phyloP scores from a whole-genome alignment of 2,888 invertebrate genomes.

The Clusia tigrina region DNA sequence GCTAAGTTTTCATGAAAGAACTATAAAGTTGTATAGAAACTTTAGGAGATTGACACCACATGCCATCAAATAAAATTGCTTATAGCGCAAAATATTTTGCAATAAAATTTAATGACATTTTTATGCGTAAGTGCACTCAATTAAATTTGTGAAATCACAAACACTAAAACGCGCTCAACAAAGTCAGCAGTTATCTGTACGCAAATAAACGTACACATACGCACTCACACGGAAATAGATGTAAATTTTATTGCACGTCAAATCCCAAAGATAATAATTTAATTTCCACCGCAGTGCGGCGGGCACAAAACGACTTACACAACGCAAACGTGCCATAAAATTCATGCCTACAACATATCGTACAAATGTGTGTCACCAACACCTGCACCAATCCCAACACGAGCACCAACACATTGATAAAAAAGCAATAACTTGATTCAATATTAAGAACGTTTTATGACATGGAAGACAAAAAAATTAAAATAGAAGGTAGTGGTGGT shows the following conservation, averaged over 20 bases:
- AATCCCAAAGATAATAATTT: slow-evolving; percentile 49
- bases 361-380: slow-evolving; percentile 6
- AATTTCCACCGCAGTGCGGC: too few species aligned
- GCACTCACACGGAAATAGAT: slow-evolving; percentile 9
- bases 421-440: slow-evolving; percentile 19
- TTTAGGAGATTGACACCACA: too few species aligned
- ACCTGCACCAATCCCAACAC: too few species aligned
- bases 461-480: background rate
- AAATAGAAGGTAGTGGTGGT: too few species aligned
- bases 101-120: slow-evolving; percentile 27
- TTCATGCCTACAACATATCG: too few species aligned
- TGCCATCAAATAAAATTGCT: background rate
- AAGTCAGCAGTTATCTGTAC: slow-evolving; percentile 15
- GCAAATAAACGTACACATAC: slow-evolving; percentile 9
- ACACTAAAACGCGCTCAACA: background rate
- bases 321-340: too few species aligned
- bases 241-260: slow-evolving; percentile 39
- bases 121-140: slow-evolving; percentile 20
- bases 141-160: slow-evolving; percentile 19
- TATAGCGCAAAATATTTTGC: slow-evolving; percentile 8
- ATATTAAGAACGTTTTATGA: background rate
- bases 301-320: too few species aligned
- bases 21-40: too few species aligned
- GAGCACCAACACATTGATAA: slow-evolving; percentile 27
- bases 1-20: too few species aligned